Base-by-base conservation (phyloP, 1,140 invertebrate genomes). In the Drusus annulatus region DNA sequence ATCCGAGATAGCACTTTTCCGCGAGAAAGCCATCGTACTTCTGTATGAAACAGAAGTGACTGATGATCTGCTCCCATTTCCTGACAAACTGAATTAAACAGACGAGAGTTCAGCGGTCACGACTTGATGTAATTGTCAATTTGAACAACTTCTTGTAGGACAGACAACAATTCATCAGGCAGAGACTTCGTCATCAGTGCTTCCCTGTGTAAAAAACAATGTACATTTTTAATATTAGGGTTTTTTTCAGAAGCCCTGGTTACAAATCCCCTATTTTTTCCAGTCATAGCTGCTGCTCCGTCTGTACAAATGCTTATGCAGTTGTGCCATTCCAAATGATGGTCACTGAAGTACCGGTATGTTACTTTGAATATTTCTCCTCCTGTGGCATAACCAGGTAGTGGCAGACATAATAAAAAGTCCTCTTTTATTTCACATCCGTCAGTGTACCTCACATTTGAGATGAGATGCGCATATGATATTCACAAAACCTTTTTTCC, bases 1-100 rank as follows among this genome's bases (percentile, higher is more conserved):
- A 63, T 63, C 15, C 25, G 60, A 63, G 60, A 63, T 68, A 68
- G 17, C 63, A 68, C 63, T 68, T 68, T 68, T 31, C 63, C 63
- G 63, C 63, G 23, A 68, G 83, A 86, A 58, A 87, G 81, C 85
- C 87, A 87, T 63, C 85, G 25, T 28, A 28, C 25, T 28, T 28
- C 25, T 28, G 25, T 28, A 28, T 28, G 25, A 28, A 28, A 28
- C 25, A 28, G 25, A 28, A 28, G 25, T 28, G 25, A 28, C 25
- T 28, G 25, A 28, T 28, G 25, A 28, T 28, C 5, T 28, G 25
- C 25, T 28, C 25, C 25, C 25, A 28, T 28, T 28, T 28, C 25
- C 25, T 28, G 25, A 28, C 25, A 28, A 2, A 28, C 25, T 28
- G 25, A 2, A 28, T 28, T 28, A 28, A 28, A 28, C 73, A 86